Conservation (phyloP, 1,140 invertebrate genomes). For the Camponotus pennsylvanicus region DNA sequence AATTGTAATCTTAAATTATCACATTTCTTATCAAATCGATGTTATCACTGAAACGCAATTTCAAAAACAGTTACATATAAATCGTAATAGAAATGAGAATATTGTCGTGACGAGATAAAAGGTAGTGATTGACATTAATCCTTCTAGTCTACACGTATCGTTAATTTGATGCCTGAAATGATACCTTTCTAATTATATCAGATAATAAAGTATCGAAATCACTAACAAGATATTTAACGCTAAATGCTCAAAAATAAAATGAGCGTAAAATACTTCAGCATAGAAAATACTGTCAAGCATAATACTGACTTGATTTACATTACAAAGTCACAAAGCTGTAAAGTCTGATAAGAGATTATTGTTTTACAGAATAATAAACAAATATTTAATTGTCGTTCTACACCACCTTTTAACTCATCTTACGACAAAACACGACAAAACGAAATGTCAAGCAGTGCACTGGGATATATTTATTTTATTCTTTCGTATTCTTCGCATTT, state of each 20-base stretch:
- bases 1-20: conserved; percentile 11
- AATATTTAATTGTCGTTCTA: background rate
- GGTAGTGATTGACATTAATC: background rate
- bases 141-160: background rate
- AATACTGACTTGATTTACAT: conserved; percentile 31
- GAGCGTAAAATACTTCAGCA: conserved; percentile 7
- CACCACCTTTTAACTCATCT: conserved; percentile 13
- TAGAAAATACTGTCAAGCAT: conserved; percentile 10
- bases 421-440: background rate
- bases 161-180: background rate
- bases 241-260: background rate
- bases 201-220: background rate
- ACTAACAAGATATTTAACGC: background rate
- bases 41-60: background rate
- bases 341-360: background rate
- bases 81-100: background rate
- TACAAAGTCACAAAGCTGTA: background rate
- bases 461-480: background rate
- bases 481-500: background rate
- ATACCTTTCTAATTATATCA: background rate
- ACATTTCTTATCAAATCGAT: background rate
- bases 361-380: background rate
- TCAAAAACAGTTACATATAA: background rate
- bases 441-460: background rate
- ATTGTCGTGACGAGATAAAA: conserved; percentile 10